Percentiles rank a stretch among this genome's conserved stretches.
Evolutionary conservation across 2,888 invertebrate genomes (phyloP).

Genomic region (Volucella zonaria): DNA sequence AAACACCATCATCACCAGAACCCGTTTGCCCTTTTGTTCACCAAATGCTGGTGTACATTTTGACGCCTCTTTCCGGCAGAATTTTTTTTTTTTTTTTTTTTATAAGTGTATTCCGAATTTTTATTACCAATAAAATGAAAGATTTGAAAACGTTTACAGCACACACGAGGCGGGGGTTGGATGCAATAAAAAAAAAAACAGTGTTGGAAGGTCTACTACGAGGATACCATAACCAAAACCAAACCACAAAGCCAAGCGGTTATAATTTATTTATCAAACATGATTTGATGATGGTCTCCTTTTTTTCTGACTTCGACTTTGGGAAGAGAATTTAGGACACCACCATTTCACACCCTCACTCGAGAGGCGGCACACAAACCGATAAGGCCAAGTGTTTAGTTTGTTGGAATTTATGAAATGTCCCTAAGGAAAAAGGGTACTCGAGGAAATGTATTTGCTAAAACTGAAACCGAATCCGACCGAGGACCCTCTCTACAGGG

Average conservation of each 20-base stretch:
- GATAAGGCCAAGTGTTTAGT: constrained; percentile 13
- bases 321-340: neutral
- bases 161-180: constrained; percentile 24
- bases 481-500: neutral
- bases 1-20: neutral
- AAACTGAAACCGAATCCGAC: neutral
- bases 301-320: constrained; percentile 11
- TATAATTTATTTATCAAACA: constrained; percentile 59
- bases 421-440: constrained; percentile 13
- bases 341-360: neutral
- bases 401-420: constrained; percentile 35
- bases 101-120: constrained; percentile 43
- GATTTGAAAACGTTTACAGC: constrained; percentile 45
- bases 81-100: neutral
- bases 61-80: constrained; percentile 42
- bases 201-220: neutral
- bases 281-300: constrained; percentile 49
- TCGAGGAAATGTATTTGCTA: constrained; percentile 32
- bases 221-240: no score
- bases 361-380: no score
- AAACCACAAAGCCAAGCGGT: neutral
- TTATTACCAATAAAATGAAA: constrained; percentile 59
- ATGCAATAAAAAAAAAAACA: constrained; percentile 35
- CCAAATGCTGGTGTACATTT: constrained; percentile 30
- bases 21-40: constrained; percentile 39